phyloP scores from a whole-genome alignment of 2,113 vertebrate genomes.

The Myrmophylax atrothorax region DNA sequence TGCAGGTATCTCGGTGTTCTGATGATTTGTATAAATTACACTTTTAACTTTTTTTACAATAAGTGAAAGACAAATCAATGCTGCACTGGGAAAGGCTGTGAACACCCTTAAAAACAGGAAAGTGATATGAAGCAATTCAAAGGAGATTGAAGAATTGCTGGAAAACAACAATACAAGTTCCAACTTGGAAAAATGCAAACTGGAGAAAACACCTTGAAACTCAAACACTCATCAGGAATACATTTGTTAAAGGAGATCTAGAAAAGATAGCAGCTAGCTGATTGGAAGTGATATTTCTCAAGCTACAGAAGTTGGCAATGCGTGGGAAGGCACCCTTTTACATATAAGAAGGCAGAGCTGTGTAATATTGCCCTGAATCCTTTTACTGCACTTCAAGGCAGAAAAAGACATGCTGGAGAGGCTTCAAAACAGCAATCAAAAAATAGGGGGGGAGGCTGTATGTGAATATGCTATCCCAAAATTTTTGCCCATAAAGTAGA shows the following conservation, averaged over 20 bases:
- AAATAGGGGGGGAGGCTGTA: neutral
- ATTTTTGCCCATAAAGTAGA: neutral
- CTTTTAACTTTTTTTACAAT: neutral
- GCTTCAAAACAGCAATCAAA: neutral
- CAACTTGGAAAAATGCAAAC: conserved; percentile 48
- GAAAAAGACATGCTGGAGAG: neutral
- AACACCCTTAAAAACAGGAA: neutral
- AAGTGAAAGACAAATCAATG: neutral
- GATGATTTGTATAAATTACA: neutral
- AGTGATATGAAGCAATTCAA: neutral
- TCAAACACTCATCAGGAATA: conserved; percentile 20
- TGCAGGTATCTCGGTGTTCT: neutral
- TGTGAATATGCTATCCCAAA: neutral
- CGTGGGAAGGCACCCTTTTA: neutral
- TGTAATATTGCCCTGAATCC: neutral
- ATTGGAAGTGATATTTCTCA: conserved; percentile 14
- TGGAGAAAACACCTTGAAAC: conserved; percentile 23
- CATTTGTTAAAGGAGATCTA: neutral
- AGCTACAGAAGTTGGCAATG: neutral
- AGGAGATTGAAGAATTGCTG: conserved; percentile 3
- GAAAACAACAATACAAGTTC: conserved; percentile 39
- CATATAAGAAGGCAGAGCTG: conserved; percentile 22
- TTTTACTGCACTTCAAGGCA: neutral
- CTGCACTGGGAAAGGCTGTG: neutral
- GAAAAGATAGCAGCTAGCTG: neutral